These are phyloP conservation scores for Phthorimaea operculella DNA, from an alignment of 1,140 invertebrate genomes.

Conservation along the genomic window DNA sequence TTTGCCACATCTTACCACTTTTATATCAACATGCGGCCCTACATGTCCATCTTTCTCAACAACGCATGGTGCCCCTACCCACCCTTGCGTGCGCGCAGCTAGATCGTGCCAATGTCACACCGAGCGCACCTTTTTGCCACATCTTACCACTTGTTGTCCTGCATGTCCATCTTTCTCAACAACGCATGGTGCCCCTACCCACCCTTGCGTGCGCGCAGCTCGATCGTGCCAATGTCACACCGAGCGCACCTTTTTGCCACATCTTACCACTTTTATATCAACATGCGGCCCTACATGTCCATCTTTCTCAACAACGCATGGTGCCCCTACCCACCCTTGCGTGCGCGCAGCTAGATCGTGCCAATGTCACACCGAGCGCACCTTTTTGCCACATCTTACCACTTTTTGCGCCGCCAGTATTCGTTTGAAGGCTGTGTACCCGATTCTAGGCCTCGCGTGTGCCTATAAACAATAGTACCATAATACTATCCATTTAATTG, in stretches of 20 bases:
- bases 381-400: slow-evolving; percentile 41
- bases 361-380: slow-evolving; percentile 47
- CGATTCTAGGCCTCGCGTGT: slow-evolving; percentile 54
- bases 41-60: neutral
- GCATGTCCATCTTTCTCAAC: too few relatives aligned
- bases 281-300: too few relatives aligned
- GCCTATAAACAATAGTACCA: slow-evolving; percentile 27
- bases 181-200: too few relatives aligned
- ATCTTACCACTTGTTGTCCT: slow-evolving; percentile 31
- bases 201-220: too few relatives aligned
- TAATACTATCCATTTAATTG: neutral
- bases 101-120: slow-evolving; percentile 55
- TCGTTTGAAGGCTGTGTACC: slow-evolving; percentile 50
- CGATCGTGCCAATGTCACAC: too few relatives aligned
- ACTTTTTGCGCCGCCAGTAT: slow-evolving; percentile 20
- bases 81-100: slow-evolving; percentile 54
- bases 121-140: slow-evolving; percentile 29
- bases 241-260: too few relatives aligned
- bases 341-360: slow-evolving; percentile 49
- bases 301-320: slow-evolving; percentile 11
- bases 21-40: too few relatives aligned
- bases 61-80: slow-evolving; percentile 18
- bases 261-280: too few relatives aligned
- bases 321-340: slow-evolving; percentile 39
- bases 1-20: too few relatives aligned